A percentile compares a stretch with the other conserved stretches of the same genome.
Conservation (phyloP, 2,888 invertebrate genomes). For the Herminia tarsipennalis region DNA sequence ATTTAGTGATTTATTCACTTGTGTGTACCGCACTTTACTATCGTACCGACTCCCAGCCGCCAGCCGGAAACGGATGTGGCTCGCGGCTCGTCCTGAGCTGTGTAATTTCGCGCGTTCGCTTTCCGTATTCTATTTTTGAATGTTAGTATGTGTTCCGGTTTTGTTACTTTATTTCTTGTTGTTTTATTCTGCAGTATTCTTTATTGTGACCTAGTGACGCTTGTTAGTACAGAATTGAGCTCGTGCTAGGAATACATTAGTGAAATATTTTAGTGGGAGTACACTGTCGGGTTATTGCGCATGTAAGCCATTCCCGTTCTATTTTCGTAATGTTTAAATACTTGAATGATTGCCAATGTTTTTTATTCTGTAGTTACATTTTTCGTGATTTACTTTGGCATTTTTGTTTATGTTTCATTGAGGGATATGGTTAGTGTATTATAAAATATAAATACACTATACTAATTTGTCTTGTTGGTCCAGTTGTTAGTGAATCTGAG, state of each 20-base stretch:
- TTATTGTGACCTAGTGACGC: conserved; percentile 22
- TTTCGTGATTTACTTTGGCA: no score
- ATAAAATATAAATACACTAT: no score
- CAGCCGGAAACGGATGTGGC: conserved; percentile 58
- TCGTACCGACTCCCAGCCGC: conserved; percentile 37
- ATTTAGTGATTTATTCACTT: neutral
- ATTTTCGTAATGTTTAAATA: neutral
- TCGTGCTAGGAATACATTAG: neutral
- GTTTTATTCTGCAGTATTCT: conserved; percentile 22
- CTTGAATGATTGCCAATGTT: neutral
- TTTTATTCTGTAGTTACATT: no score
- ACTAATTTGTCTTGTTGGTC: no score
- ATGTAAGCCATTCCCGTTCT: neutral
- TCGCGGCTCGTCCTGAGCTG: conserved; percentile 56
- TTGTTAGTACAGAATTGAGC: conserved; percentile 11
- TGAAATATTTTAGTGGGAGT: neutral
- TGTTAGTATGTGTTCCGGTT: conserved; percentile 45
- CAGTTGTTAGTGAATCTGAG: no score
- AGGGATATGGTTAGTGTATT: no score
- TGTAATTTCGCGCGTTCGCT: conserved; percentile 62
- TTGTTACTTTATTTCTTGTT: conserved; percentile 13
- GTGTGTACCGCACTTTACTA: conserved; percentile 25
- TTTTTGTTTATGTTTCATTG: no score
- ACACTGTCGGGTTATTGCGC: neutral
- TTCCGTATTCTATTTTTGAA: conserved; percentile 60